Evolutionary conservation across 2,797 vertebrate genomes (phyloP).

Genomic region (Graptemys geographica): DNA sequence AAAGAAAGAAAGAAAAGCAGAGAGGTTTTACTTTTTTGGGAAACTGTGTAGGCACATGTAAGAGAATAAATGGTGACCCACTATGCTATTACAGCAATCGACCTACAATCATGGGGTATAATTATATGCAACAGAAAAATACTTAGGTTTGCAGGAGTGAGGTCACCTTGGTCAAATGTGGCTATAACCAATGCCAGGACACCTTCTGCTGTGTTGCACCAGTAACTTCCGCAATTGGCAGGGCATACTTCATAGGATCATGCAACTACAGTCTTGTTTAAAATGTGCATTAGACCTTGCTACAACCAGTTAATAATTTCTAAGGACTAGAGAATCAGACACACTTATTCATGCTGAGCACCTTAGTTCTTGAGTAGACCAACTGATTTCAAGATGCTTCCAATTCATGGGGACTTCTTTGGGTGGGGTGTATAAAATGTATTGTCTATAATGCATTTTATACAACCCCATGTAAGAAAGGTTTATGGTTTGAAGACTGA

Average conservation of each 20-base stretch:
- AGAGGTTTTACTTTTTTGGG: background rate
- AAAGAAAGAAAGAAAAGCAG: too few relatives aligned
- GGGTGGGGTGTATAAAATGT: background rate
- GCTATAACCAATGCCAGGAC: background rate
- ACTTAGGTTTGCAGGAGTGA: background rate
- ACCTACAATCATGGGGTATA: background rate
- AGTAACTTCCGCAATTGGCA: background rate
- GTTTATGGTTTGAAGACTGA: background rate
- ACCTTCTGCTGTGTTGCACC: background rate
- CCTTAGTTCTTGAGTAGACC: background rate
- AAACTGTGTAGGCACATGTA: background rate
- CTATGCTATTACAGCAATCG: background rate
- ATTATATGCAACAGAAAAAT: background rate
- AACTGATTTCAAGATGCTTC: background rate
- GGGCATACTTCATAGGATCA: background rate
- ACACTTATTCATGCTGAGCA: background rate
- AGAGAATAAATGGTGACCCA: background rate
- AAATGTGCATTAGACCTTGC: background rate
- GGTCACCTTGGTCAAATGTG: background rate
- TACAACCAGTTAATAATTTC: background rate
- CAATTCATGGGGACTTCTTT: background rate
- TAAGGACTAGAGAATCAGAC: background rate
- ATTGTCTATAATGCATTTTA: background rate
- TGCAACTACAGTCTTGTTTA: background rate
- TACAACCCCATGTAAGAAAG: background rate